These are phyloP conservation scores for Phodopus roborovskii DNA, from an alignment of 2,113 vertebrate species.

Conservation along the genomic window DNA sequence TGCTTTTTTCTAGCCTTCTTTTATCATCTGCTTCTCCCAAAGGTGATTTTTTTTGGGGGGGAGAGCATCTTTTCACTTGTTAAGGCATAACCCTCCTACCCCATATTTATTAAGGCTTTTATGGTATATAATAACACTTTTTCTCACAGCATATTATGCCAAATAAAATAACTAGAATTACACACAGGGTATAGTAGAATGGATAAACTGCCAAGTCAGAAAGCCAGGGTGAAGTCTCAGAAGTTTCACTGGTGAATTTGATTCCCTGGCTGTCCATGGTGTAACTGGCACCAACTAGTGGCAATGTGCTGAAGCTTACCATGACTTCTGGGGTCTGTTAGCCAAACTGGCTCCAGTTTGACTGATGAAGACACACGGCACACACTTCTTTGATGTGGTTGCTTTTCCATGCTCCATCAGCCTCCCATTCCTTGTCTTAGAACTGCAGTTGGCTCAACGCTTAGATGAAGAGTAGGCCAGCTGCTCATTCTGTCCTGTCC, in stretches of 20 bases:
- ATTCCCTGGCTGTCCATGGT: neutral
- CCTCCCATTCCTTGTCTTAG: neutral
- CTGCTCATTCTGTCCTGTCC: neutral
- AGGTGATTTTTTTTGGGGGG: neutral
- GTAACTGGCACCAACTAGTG: neutral
- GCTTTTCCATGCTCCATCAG: neutral
- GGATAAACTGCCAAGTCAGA: neutral
- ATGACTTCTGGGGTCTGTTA: neutral
- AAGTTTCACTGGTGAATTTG: constrained; percentile 19
- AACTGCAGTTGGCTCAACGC: neutral
- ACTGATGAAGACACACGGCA: neutral
- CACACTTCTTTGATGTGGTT: neutral
- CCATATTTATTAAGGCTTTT: constrained; percentile 12
- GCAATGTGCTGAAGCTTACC: constrained; percentile 6
- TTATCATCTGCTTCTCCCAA: constrained; percentile 27
- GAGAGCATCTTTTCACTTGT: neutral
- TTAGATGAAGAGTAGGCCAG: neutral
- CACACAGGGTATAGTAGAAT: constrained; percentile 9
- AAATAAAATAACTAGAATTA: constrained; percentile 31
- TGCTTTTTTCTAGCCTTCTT: constrained; percentile 19
- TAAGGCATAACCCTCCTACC: neutral
- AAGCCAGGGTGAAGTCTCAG: neutral
- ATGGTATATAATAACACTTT: neutral
- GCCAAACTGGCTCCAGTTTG: neutral
- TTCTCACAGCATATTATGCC: constrained; percentile 15